phyloP scores from a whole-genome alignment of 2,888 invertebrate genomes.

The Litoditis marina region DNA sequence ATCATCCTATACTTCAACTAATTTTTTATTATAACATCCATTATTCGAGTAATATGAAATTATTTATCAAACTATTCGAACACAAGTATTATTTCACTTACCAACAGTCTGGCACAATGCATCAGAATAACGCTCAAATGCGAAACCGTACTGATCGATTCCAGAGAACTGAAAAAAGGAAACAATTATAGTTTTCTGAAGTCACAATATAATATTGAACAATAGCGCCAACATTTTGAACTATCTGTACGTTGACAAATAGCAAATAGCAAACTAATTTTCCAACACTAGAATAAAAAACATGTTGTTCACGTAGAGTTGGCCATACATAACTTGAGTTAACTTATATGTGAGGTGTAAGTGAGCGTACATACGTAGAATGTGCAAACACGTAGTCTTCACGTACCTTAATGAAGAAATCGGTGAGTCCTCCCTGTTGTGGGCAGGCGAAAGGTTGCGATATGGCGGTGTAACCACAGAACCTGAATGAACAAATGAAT shows the following conservation, averaged over 20 bases:
- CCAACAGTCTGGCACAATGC: slow-evolving; percentile 37
- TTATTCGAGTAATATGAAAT: background rate
- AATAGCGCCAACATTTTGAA: background rate
- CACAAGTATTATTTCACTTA: no score
- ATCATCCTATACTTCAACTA: no score
- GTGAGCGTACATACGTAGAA: no score
- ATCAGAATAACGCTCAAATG: slow-evolving; percentile 46
- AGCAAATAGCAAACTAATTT: no score
- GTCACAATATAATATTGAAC: background rate
- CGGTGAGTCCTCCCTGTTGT: slow-evolving; percentile 18
- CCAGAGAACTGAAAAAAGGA: slow-evolving; percentile 41
- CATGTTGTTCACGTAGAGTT: no score
- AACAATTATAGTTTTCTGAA: background rate
- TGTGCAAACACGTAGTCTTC: no score
- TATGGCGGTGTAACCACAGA: slow-evolving; percentile 31
- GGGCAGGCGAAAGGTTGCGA: slow-evolving; percentile 46
- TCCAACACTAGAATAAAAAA: no score
- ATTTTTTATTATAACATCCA: background rate
- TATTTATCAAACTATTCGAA: background rate
- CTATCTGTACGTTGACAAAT: no score
- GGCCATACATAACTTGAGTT: no score
- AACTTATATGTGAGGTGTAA: no score
- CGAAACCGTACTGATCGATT: slow-evolving; percentile 53
- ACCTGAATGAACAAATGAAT: slow-evolving; percentile 18
- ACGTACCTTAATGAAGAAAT: slow-evolving; percentile 37